Conservation (phyloP, 2,113 vertebrate genomes). For the Tympanuchus pallidicinctus region DNA sequence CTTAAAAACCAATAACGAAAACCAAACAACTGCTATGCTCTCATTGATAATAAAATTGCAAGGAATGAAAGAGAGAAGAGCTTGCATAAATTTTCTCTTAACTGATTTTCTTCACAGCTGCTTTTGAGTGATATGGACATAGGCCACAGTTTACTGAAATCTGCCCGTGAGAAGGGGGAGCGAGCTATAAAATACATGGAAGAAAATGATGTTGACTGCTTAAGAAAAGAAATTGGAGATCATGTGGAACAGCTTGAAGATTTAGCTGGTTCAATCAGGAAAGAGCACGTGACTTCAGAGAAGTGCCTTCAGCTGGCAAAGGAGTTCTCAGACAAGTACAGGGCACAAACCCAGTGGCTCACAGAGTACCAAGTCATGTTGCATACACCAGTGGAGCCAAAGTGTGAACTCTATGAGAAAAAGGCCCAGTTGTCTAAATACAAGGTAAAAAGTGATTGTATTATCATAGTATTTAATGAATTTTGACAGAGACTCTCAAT, state of each 20-base stretch:
- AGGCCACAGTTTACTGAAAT: constrained; percentile 91
- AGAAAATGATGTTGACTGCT: constrained; percentile 79
- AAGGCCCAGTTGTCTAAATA: constrained; percentile 95
- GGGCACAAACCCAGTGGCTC: constrained; percentile 88
- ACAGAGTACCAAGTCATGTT: constrained; percentile 84
- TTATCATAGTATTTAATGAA: not conserved
- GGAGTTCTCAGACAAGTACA: constrained; percentile 93
- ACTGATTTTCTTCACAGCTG: constrained; percentile 54
- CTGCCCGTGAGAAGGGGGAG: constrained; percentile 88
- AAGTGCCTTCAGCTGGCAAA: constrained; percentile 88
- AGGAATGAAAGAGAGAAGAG: not conserved
- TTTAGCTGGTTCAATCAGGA: constrained; percentile 85
- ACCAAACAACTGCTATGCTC: not conserved
- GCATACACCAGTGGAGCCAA: constrained; percentile 84
- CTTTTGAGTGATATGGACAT: constrained; percentile 87
- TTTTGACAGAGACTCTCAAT: not conserved
- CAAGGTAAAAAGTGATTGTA: constrained; percentile 82
- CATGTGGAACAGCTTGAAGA: constrained; percentile 87
- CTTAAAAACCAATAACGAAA: not conserved
- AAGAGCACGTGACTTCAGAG: constrained; percentile 87
- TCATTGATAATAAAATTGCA: not conserved
- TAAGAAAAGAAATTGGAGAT: constrained; percentile 84
- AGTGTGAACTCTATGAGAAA: constrained; percentile 94
- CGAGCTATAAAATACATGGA: constrained; percentile 85
- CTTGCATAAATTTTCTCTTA: not conserved